Base-by-base conservation (phyloP, 2,113 vertebrate genomes). In the Scomber japonicus region DNA sequence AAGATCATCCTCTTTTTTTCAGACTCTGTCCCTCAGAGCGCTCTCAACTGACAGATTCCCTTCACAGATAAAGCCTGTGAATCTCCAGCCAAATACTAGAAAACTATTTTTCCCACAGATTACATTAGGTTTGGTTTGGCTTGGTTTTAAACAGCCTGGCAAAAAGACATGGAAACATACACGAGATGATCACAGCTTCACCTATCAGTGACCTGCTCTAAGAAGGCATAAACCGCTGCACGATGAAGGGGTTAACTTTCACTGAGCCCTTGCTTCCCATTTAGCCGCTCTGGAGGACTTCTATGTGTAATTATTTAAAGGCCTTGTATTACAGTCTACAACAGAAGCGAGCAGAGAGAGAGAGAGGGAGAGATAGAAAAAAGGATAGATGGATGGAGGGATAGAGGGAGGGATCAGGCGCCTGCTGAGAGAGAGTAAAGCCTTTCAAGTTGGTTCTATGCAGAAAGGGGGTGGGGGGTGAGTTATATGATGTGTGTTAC, bases 231-330 rank as follows among this genome's bases (percentile, higher is more conserved):
- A 84, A 84, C 56, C 7, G 1, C 61, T 31, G 56, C 6, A 56
- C 79, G 60, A 70, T 5, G 65, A 89, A 70, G 17, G 85, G 64
- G 89, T 88, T 93, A 82, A 84, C 83, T 84, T 74, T 83, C 60
- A 54, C 68, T 65, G 69, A 85, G 85, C 75, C 51, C 21, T 57
- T 14, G 66, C 78, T 82, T 84, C 80, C 75, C 77, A 61, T 81
- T 82, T 11, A 50, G 65, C 66, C 3, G 10, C 81, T 80, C 65
- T 82, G 68, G 87, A 85, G 69, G 81, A 83, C 83, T 80, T 89
- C 66, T 79, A 81, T 76, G 80, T 85, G 89, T 88, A 89, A 93
- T 93, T 92, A 94, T 92, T 92, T 81, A 90, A 92, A 80, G 78
- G 73, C 77, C 72, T 66, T 74, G 83, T 83, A 88, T 89, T 86